Base-by-base conservation (phyloP, 92 coral and sea anemone species). In the Desmophyllum pertusum region DNA sequence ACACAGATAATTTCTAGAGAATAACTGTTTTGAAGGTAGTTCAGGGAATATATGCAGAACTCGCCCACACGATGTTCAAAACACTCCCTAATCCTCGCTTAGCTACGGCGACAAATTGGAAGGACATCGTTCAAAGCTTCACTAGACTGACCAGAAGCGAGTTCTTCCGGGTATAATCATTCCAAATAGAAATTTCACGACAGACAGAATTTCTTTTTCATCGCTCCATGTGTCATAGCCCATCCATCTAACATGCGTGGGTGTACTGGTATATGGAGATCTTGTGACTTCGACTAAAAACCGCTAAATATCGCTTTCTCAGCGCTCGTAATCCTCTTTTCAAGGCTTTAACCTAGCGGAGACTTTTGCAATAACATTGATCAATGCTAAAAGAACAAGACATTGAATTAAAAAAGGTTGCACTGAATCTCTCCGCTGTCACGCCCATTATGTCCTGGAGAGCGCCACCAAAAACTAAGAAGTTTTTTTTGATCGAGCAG, bases 61-160 rank as follows among this genome's bases (percentile, higher is more conserved):
- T 81, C 85, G 85, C 85, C 85, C 85, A 81, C 85, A 81, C 85
- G 36, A 11, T 65, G 51, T 39, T 66, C 30, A 35, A 33, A 19
- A 33, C 71, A 46, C 19, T 66, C 46, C 36, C 73, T 67, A 37
- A 45, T 33, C 63, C 42, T 66, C 62, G 25, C 48, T 30, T 31
- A 33, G 52, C 75, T 40, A n/a, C 61, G n/a, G 63, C 19, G 10
- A 35, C 38, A 59, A 35, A 35, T 67, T 17, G 50, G 46, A 67
- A 31, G 9, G 31, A 6, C 55, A 11, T 64, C 59, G 4, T 27
- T 79, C 55, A 17, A 23, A 45, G 70, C 23, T 50, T 46, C 21
- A 45, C 25, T 10, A 48, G n/a, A n/a, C n/a, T n/a, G n/a, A n/a
- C n/a, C n/a, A n/a, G 27, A 79, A 66, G 33, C 3, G n/a, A 21